Evolutionary conservation across 2,113 vertebrate species (phyloP).

Genomic region (Hyaena hyaena): DNA sequence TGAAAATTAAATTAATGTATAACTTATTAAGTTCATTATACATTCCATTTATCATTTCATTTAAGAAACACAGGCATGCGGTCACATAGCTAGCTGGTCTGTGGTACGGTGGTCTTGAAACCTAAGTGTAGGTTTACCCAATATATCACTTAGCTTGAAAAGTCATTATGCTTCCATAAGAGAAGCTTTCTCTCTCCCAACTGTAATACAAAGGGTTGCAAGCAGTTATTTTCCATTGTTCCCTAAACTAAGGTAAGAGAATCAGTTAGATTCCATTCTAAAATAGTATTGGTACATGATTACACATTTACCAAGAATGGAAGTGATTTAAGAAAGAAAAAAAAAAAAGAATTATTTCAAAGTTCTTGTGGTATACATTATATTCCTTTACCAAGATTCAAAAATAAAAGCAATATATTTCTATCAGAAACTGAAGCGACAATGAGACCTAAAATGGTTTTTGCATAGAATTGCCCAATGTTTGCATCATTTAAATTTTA

Average conservation of each 20-base stretch:
- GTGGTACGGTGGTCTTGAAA: neutral
- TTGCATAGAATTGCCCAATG: neutral
- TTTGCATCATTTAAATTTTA: neutral
- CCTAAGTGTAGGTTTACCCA: neutral
- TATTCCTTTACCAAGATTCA: neutral
- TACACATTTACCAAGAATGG: neutral
- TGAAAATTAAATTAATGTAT: neutral
- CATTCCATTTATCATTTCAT: neutral
- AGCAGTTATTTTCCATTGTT: neutral
- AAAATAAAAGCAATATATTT: neutral
- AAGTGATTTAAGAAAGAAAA: neutral
- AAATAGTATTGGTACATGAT: neutral
- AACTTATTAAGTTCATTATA: neutral
- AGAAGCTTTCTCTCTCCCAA: neutral
- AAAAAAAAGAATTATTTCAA: neutral
- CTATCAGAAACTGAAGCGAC: neutral
- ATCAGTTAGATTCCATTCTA: neutral
- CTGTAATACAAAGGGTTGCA: neutral
- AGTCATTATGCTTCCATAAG: neutral
- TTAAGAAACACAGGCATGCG: neutral
- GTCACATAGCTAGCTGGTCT: neutral
- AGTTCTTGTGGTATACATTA: neutral
- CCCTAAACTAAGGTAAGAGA: neutral
- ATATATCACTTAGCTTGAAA: neutral
- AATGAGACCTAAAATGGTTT: neutral